Percentiles rank a stretch among this genome's conserved stretches.
These are phyloP conservation scores for Melanaphis sacchari DNA, from an alignment of 1,140 invertebrate species.

Conservation along the genomic window DNA sequence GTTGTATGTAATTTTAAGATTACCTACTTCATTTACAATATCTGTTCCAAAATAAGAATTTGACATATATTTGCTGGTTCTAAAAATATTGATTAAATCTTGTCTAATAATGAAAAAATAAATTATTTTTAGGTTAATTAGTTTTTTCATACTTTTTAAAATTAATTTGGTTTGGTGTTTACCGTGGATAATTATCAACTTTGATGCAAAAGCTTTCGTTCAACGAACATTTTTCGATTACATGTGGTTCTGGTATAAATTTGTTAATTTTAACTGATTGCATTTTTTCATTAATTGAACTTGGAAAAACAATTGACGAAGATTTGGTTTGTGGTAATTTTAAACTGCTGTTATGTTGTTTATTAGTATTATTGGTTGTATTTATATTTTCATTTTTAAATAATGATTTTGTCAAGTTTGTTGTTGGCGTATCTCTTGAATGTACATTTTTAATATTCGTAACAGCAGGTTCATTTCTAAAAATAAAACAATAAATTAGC, in stretches of 20 bases:
- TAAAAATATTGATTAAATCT: constrained; percentile 1
- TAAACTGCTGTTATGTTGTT: background rate
- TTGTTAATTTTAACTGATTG: background rate
- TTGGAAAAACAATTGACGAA: constrained; percentile 43
- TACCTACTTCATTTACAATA: constrained; percentile 16
- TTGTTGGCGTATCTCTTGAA: background rate
- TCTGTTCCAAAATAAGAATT: constrained; percentile 22
- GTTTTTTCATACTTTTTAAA: background rate
- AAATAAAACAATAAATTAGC: background rate
- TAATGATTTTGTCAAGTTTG: constrained; percentile 20
- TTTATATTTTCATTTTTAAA: constrained; percentile 28
- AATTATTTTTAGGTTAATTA: background rate
- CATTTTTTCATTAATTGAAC: background rate
- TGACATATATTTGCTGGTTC: constrained; percentile 52
- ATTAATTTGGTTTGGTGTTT: background rate
- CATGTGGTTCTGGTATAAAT: constrained; percentile 30
- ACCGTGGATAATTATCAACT: constrained; percentile 50
- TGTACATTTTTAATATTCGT: background rate
- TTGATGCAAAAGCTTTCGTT: constrained; percentile 29
- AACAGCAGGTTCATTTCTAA: background rate
- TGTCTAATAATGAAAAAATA: constrained; percentile 17
- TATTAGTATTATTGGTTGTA: constrained; percentile 26
- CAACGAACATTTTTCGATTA: constrained; percentile 24
- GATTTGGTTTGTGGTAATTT: constrained; percentile 25
- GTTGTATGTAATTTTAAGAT: background rate